These are phyloP conservation scores for Cnemophilus loriae DNA, from an alignment of 2,113 vertebrate genomes.

Conservation along the genomic window DNA sequence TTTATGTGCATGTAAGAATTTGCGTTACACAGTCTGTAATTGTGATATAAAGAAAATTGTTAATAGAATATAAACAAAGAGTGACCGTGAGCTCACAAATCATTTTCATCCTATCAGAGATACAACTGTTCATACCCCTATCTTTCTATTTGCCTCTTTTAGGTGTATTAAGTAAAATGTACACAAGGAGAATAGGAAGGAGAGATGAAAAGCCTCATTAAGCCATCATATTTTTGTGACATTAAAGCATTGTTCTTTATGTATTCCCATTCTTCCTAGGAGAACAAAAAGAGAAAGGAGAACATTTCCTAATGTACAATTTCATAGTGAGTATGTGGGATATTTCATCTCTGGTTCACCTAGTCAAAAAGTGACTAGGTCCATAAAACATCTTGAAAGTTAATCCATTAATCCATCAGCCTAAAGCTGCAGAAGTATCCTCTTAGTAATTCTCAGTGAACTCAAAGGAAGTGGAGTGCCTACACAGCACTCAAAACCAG, in stretches of 20 bases:
- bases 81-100: background rate
- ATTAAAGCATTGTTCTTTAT: background rate
- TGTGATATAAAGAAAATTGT: background rate
- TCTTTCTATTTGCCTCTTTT: background rate
- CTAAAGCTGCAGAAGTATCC: background rate
- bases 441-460: background rate
- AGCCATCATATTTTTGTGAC: background rate
- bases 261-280: background rate
- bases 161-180: background rate
- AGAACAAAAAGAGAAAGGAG: background rate
- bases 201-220: constrained; percentile 14
- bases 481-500: background rate
- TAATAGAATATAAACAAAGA: constrained; percentile 3
- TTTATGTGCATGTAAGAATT: background rate
- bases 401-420: background rate
- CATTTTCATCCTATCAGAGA: background rate
- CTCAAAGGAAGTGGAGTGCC: background rate
- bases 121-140: background rate
- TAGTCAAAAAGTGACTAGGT: background rate
- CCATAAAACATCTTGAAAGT: background rate
- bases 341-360: background rate
- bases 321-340: background rate
- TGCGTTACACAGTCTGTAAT: background rate
- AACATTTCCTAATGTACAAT: background rate
- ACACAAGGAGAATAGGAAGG: background rate